phyloP scores from a whole-genome alignment of 2,888 invertebrate genomes.

The Amiota communis region DNA sequence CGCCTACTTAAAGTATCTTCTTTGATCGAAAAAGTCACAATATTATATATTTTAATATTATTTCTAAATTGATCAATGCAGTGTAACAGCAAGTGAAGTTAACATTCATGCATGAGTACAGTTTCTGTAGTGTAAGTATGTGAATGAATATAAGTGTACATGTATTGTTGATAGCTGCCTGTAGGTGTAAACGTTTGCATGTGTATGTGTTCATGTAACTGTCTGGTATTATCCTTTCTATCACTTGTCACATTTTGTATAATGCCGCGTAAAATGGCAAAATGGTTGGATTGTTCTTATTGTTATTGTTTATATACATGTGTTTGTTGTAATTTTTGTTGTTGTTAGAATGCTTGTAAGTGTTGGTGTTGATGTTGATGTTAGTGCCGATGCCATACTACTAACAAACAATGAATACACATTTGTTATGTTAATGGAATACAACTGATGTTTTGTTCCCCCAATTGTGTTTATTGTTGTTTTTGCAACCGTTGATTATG shows the following conservation, averaged over 20 bases:
- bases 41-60: too few relatives aligned
- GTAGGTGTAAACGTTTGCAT: neutral
- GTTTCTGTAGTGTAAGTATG: neutral
- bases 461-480: neutral
- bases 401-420: slow-evolving; percentile 52
- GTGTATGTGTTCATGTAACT: slow-evolving; percentile 7
- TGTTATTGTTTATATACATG: neutral
- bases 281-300: slow-evolving; percentile 40
- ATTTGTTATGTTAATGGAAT: slow-evolving; percentile 58
- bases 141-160: neutral
- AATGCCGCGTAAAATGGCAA: slow-evolving; percentile 55
- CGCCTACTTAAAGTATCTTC: too few relatives aligned
- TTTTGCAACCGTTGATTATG: neutral
- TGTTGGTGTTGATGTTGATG: slow-evolving; percentile 28
- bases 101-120: neutral
- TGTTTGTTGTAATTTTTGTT: slow-evolving; percentile 19
- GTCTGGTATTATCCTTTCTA: slow-evolving; percentile 61
- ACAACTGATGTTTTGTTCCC: slow-evolving; percentile 6
- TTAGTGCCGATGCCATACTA: slow-evolving; percentile 13
- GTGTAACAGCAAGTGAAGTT: too few relatives aligned
- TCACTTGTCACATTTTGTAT: slow-evolving; percentile 65
- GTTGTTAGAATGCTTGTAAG: slow-evolving; percentile 37
- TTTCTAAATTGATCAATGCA: too few relatives aligned
- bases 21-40: too few relatives aligned
- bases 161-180: neutral